phyloP scores from a whole-genome alignment of 2,113 vertebrate species.

The Lynx canadensis region DNA sequence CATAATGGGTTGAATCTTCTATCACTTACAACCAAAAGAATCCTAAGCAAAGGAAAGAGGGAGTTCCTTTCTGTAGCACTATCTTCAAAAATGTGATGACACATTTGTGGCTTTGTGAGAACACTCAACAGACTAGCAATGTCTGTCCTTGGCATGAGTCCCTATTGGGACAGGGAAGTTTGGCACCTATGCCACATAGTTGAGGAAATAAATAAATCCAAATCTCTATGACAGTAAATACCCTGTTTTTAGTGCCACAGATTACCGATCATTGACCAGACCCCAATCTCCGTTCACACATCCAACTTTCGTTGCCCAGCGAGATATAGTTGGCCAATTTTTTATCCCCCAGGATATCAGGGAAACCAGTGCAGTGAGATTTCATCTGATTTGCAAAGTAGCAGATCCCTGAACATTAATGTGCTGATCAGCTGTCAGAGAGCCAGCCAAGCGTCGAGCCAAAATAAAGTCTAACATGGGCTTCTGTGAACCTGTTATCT shows the following conservation, averaged over 20 bases:
- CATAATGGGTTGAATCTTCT: neutral
- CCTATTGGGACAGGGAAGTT: neutral
- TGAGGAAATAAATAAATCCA: conserved; percentile 20
- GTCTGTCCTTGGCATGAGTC: neutral
- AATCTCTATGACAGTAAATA: neutral
- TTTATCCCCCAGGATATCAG: conserved; percentile 16
- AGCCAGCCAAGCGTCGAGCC: neutral
- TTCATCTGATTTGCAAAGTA: conserved; percentile 47
- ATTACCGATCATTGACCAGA: neutral
- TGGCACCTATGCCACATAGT: neutral
- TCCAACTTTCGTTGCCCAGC: neutral
- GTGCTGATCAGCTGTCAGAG: conserved; percentile 63
- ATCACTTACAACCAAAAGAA: neutral
- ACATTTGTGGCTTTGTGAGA: neutral
- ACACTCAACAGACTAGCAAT: neutral
- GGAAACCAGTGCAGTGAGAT: neutral
- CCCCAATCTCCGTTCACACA: neutral
- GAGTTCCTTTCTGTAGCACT: neutral
- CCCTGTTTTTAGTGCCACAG: neutral
- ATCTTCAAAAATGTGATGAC: neutral
- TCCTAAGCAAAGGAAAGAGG: neutral
- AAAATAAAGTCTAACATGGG: conserved; percentile 50
- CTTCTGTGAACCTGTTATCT: conserved; percentile 66
- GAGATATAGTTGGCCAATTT: neutral
- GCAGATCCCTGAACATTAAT: conserved; percentile 31